Evolutionary conservation across 2,113 vertebrate species (phyloP).

Genomic region (Oophaga pumilio): DNA sequence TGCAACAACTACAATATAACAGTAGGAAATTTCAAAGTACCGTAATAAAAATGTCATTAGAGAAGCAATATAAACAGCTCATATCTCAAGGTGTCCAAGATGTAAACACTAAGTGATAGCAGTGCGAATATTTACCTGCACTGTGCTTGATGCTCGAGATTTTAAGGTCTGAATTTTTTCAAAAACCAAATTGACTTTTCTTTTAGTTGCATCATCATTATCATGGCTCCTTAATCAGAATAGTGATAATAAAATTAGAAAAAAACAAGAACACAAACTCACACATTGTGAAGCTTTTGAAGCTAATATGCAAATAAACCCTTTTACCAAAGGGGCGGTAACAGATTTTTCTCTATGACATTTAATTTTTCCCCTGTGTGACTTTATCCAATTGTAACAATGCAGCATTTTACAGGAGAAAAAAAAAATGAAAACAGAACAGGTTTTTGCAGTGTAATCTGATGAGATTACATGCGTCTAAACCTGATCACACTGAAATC

Average conservation of each 20-base stretch:
- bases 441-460: no score
- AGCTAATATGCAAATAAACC: no score
- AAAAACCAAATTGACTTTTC: conserved; percentile 96
- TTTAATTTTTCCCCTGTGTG: no score
- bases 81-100: neutral
- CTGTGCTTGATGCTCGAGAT: conserved; percentile 83
- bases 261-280: neutral
- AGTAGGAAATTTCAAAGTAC: neutral
- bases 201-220: conserved; percentile 91
- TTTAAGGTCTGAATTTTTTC: conserved; percentile 99
- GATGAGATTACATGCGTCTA: no score
- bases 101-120: neutral
- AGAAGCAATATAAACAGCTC: neutral
- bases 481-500: no score
- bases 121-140: conserved; percentile 68
- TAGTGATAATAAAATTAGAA: neutral
- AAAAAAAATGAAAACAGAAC: no score
- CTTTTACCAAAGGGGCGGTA: no score
- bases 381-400: no score
- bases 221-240: conserved; percentile 81
- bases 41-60: conserved; percentile 24
- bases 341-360: no score
- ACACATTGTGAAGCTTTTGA: no score
- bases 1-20: neutral
- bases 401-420: no score